Evolutionary conservation across 1,140 invertebrate species (phyloP).

Genomic region (Portunus trituberculatus): DNA sequence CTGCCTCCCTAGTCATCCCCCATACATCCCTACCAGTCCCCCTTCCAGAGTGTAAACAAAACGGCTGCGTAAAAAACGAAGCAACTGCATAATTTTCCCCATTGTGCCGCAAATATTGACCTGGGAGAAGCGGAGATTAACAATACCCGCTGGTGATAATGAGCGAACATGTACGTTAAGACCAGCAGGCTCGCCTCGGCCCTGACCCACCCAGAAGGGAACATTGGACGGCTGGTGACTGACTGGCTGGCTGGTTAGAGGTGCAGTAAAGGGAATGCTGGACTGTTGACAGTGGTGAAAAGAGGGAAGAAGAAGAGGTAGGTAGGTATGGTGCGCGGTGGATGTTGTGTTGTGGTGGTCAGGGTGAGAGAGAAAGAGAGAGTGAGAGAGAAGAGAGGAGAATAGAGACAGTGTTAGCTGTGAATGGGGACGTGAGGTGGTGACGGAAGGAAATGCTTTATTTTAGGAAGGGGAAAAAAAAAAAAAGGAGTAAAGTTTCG

Average conservation of each 20-base stretch:
- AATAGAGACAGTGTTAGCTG: background rate
- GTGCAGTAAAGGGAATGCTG: too few relatives aligned
- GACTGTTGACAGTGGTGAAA: too few relatives aligned
- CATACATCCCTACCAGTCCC: slow-evolving; percentile 6
- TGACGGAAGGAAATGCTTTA: background rate
- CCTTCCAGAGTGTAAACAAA: slow-evolving; percentile 16
- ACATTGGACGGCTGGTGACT: too few relatives aligned
- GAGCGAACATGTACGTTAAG: slow-evolving; percentile 39
- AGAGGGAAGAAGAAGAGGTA: too few relatives aligned
- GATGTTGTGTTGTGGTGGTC: too few relatives aligned
- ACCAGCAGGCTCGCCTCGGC: background rate
- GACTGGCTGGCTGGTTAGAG: too few relatives aligned
- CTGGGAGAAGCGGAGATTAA: slow-evolving; percentile 42
- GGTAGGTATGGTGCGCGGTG: too few relatives aligned
- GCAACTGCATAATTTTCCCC: slow-evolving; percentile 67
- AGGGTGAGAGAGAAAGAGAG: too few relatives aligned
- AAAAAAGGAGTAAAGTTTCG: background rate
- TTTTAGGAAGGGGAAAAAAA: background rate
- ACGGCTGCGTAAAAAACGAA: slow-evolving; percentile 24
- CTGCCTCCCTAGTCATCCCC: background rate
- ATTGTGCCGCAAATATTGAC: slow-evolving; percentile 67
- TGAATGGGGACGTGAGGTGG: background rate
- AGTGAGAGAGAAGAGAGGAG: background rate
- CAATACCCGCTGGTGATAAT: slow-evolving; percentile 56
- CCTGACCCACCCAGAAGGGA: background rate